Base-by-base conservation (phyloP, 2,888 invertebrate species). In the Dicranocentrus wangi region DNA sequence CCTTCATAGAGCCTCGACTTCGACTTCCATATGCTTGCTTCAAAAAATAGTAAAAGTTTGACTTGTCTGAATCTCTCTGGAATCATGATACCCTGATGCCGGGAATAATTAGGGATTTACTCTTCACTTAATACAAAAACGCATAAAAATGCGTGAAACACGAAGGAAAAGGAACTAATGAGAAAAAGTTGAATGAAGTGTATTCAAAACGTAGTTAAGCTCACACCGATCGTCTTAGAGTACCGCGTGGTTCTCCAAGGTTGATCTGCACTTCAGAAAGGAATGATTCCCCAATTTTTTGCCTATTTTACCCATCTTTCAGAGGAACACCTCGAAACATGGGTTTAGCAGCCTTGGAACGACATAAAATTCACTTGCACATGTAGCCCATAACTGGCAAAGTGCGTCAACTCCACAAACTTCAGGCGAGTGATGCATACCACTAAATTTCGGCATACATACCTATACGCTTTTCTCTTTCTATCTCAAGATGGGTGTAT, bases 101-200 rank as follows among this genome's bases (percentile, higher is more conserved):
- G 39, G 53, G 63, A 63, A 73, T 73, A 73, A 73, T 73, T 73
- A 73, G 21, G 63, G 63, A 63, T 63, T 63, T 63, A 23, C 58
- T 70, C 58, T 39, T 58, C 70, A 70, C 42, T 42, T 70, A 42
- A 58, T 58, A 58, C 21, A 69, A 55, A 70, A 58, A 58, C 42
- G 58, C 70, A 58, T 70, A 70, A 70, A n/a, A 70, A 70, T 53
- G 32, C 39, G 28, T 68, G 32, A 53, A 53, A n/a, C 23, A 60
- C 17, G 19, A 55, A 21, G 13, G 19, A 19, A 25, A 25, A 47
- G 28, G 58, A 61, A 60, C 43, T 47, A 71, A 71, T 28, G 60
- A 60, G 71, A 71, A 55, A 68, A 68, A 23, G 43, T 43, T 61
- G 71, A 71, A 71, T 60, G 43, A 70, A 70, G 58, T 70, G 58